Evolutionary conservation across 2,888 invertebrate species (phyloP), one percentile per base, ranked within the genome.

Genomic region (Pristionchus exspectatus): DNA sequence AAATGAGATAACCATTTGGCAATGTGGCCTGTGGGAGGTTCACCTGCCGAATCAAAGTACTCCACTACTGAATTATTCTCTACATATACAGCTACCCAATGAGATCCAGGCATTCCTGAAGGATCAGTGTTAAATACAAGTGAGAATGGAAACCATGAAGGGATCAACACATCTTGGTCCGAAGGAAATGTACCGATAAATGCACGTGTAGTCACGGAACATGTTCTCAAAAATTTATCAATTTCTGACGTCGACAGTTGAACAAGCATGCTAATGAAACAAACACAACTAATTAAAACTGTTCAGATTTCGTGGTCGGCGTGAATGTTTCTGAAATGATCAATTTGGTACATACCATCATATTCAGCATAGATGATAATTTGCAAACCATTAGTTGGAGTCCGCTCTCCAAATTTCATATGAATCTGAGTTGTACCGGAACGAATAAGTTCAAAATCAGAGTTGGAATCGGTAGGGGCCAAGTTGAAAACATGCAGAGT

Each of bases 241-340:
- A 84, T 9, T n/a, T 54, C 84, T 12, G 56, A 2, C 4, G 84
- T 84, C 14, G 84, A 44, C 9, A 21, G 9, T 7, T 18, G 77
- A 21, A 44, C 7, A 9, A 77, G 77, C 77, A 77, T 77, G 21
- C 21, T 21, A 38, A 10, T 44, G 24, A 21, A 24, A 7, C 7
- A 63, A 18, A 56, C 44, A 9, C 24, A 63, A 63, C 7, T 63
- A 21, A 63, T 63, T 63, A 24, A 63, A 56, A 56, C 9, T 44
- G n/a, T 3, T 59, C 59, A 85, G 5, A 63, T 33, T 30, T 85
- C 85, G 9, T 85, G 85, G 38, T 85, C 85, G 4, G 85, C 30
- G 63, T 85, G 85, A 85, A 85, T 63, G 63, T 85, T 85, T 30
- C 85, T 27, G 63, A 85, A 85, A 85, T 85, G 85, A 63, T 85